Evolutionary conservation across 2,888 invertebrate species (phyloP).

Genomic region (Linnaemya tessellans): DNA sequence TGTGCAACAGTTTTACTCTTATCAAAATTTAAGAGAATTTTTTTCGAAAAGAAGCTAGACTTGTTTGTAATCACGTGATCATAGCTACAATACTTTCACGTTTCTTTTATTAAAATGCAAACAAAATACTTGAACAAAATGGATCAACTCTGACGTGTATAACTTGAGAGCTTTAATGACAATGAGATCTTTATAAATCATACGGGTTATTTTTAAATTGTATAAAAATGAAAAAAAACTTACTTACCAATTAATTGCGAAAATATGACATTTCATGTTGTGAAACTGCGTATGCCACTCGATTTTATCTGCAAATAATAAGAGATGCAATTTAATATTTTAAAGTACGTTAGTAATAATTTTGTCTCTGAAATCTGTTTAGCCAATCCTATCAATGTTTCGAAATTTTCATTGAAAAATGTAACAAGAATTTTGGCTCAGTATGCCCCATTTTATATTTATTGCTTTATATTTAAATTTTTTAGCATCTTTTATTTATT

Average conservation of each 20-base stretch:
- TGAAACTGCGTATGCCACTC: conserved; percentile 71
- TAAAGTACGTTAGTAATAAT: neutral
- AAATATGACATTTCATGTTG: conserved; percentile 23
- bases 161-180: neutral
- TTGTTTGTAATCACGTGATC: neutral
- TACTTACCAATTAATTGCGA: conserved; percentile 35
- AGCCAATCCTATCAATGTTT: no score
- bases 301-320: conserved; percentile 71
- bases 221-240: conserved; percentile 8
- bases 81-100: no score
- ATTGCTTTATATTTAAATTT: no score
- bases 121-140: no score
- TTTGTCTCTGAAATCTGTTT: no score
- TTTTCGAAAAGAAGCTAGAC: neutral
- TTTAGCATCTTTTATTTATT: no score
- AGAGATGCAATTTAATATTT: neutral
- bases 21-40: neutral
- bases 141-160: neutral
- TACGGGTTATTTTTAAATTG: conserved; percentile 20
- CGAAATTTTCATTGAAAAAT: no score
- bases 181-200: conserved; percentile 3
- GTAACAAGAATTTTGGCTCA: no score
- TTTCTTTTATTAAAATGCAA: no score
- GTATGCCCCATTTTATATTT: no score
- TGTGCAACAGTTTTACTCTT: neutral